phyloP scores from a whole-genome alignment of 2,888 invertebrate genomes.

The Chrysolina haemoptera region DNA sequence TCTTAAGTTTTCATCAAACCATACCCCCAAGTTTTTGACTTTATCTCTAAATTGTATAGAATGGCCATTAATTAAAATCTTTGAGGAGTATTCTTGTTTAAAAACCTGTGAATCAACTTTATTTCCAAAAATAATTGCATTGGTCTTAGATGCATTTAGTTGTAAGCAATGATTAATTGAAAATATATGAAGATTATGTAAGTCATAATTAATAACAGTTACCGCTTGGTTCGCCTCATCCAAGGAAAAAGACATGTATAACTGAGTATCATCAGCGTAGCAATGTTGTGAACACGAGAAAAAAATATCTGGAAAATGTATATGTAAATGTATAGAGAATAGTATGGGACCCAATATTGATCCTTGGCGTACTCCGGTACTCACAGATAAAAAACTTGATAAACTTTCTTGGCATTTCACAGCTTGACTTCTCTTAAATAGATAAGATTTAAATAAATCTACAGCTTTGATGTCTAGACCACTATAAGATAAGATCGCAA shows the following conservation, averaged over 20 bases:
- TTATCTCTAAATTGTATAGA: too few relatives aligned
- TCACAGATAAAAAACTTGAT: too few relatives aligned
- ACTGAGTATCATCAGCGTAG: background rate
- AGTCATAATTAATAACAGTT: conserved; percentile 11
- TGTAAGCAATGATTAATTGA: conserved; percentile 11
- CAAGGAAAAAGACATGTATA: conserved; percentile 12
- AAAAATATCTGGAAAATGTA: background rate
- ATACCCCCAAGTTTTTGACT: too few relatives aligned
- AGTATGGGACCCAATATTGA: background rate
- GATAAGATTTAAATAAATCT: background rate
- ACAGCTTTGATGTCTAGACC: background rate
- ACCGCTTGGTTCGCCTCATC: conserved; percentile 11
- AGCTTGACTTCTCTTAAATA: too few relatives aligned
- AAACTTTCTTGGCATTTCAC: background rate
- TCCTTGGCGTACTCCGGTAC: conserved; percentile 14
- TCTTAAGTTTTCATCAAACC: too few relatives aligned
- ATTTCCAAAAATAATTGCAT: background rate
- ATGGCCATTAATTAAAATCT: too few relatives aligned
- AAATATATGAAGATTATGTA: conserved; percentile 14
- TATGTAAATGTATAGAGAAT: conserved; percentile 13
- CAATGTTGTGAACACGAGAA: background rate
- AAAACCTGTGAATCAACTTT: too few relatives aligned
- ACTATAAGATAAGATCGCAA: conserved; percentile 6
- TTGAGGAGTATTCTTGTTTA: too few relatives aligned
- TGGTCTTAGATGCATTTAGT: conserved; percentile 6